Evolutionary conservation across 2,888 invertebrate species (phyloP).

Genomic region (Dryocosmus kuriphilus): DNA sequence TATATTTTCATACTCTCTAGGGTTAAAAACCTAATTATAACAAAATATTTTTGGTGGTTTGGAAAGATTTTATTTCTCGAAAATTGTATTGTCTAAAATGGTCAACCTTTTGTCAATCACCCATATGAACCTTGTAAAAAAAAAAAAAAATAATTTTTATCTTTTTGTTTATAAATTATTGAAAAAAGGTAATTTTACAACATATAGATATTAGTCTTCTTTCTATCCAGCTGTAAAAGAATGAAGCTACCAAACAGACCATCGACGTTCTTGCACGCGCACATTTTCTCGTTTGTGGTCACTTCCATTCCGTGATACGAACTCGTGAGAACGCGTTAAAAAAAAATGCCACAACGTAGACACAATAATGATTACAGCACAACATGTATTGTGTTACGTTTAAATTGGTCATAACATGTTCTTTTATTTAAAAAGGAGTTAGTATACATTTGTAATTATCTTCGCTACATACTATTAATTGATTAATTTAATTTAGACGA

Average conservation of each 20-base stretch:
- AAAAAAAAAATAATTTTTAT: too few relatives aligned
- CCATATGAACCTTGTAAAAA: too few relatives aligned
- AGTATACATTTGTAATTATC: neutral
- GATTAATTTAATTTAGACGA: neutral
- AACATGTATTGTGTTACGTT: slow-evolving; percentile 4
- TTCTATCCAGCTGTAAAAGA: neutral
- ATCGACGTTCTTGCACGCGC: neutral
- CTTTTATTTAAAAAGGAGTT: neutral
- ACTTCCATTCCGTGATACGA: slow-evolving; percentile 20
- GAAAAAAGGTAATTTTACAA: too few relatives aligned
- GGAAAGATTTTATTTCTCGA: too few relatives aligned
- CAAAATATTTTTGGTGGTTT: too few relatives aligned
- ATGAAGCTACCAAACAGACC: neutral
- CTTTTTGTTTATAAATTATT: too few relatives aligned
- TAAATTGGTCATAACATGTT: neutral
- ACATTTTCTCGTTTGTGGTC: neutral
- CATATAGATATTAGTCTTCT: too few relatives aligned
- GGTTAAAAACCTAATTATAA: too few relatives aligned
- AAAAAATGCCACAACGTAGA: slow-evolving; percentile 21
- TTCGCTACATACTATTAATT: neutral
- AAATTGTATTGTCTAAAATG: too few relatives aligned
- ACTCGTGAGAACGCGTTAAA: slow-evolving; percentile 8
- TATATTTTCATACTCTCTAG: too few relatives aligned
- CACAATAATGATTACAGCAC: slow-evolving; percentile 21
- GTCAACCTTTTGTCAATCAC: too few relatives aligned